Conservation (phyloP, 1,140 invertebrate species). For the Diachasmimorpha longicaudata region DNA sequence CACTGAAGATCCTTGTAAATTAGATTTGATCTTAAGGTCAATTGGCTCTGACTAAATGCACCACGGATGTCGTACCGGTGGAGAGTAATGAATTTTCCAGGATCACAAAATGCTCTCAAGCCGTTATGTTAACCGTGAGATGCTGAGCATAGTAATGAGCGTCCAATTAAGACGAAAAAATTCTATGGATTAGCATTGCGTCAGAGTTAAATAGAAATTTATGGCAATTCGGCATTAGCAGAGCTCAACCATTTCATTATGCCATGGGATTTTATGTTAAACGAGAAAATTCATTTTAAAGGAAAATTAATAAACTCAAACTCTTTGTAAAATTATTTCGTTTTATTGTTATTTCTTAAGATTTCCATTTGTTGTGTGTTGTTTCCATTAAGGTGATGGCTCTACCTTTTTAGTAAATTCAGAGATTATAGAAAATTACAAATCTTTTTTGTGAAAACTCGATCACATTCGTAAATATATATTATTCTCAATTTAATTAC, state of each 20-base stretch:
- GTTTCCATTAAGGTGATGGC: too few relatives aligned
- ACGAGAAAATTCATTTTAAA: neutral
- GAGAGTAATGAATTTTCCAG: neutral
- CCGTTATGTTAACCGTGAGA: neutral
- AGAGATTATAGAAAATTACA: too few relatives aligned
- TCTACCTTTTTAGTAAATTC: too few relatives aligned
- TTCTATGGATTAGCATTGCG: neutral
- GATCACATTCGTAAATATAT: too few relatives aligned
- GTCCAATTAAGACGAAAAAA: neutral
- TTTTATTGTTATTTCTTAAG: too few relatives aligned
- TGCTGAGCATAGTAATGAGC: constrained; percentile 2
- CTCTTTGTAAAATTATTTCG: too few relatives aligned
- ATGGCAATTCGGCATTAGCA: neutral
- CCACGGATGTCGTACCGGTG: neutral
- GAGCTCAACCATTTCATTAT: neutral
- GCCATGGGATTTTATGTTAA: neutral
- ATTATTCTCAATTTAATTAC: too few relatives aligned
- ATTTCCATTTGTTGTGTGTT: too few relatives aligned
- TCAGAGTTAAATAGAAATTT: neutral
- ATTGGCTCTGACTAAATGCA: constrained; percentile 5
- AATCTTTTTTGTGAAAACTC: too few relatives aligned
- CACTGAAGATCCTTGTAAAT: neutral
- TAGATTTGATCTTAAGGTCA: constrained; percentile 8
- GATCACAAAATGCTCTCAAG: neutral
- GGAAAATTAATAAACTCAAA: too few relatives aligned